These are phyloP conservation scores for Danionella cerebrum DNA, from an alignment of 2,113 vertebrate genomes.

Conservation along the genomic window DNA sequence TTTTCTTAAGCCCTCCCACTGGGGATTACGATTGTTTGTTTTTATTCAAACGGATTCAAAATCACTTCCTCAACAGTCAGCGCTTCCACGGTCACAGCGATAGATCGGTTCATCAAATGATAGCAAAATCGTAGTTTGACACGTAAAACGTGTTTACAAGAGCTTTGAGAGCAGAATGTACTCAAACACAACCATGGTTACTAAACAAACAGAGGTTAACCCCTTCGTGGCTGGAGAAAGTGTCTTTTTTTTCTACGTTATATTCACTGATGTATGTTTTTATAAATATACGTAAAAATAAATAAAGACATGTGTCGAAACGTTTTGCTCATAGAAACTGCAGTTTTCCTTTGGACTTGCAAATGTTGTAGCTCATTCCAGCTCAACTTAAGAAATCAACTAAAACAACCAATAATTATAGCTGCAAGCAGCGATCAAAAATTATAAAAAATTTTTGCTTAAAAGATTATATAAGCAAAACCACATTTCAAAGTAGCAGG, in stretches of 20 bases:
- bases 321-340: too few relatives aligned
- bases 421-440: too few relatives aligned
- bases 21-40: neutral
- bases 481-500: too few relatives aligned
- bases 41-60: constrained; percentile 4
- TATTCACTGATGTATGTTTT: too few relatives aligned
- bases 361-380: too few relatives aligned
- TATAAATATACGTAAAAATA: neutral
- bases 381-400: too few relatives aligned
- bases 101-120: neutral
- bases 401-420: too few relatives aligned
- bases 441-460: too few relatives aligned
- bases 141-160: neutral
- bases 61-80: neutral
- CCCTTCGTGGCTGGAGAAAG: neutral
- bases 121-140: neutral
- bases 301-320: neutral
- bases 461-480: too few relatives aligned
- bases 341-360: too few relatives aligned
- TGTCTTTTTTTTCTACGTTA: too few relatives aligned
- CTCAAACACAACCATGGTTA: constrained; percentile 1
- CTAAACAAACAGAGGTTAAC: constrained; percentile 9
- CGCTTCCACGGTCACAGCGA: neutral
- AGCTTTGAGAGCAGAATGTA: neutral
- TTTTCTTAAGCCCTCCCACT: constrained; percentile 4